Evolutionary conservation across 2,113 vertebrate genomes (phyloP), one percentile per base, ranked within the genome.

Genomic region (Actenoides hombroni): DNA sequence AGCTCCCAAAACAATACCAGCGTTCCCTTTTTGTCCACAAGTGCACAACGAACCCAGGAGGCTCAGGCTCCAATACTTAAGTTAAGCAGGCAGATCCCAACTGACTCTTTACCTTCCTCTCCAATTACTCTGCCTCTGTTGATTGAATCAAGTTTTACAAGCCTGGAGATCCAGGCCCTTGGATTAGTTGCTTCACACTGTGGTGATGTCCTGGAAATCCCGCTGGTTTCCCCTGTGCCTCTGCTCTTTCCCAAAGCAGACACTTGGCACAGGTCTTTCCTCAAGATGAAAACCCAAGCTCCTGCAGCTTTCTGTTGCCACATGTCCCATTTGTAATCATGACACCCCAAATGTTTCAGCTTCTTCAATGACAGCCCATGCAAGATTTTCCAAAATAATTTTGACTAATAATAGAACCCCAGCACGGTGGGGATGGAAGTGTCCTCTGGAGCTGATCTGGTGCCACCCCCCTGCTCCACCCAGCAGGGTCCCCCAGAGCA

Each of bases 261-360:
- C 8, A 10, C 9, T 12, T 31, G 28, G 35, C 49, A 16, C 1
- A 1, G n/a, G 29, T 5, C 71, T 21, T 9, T 10, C 8, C n/a
- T 28, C 53, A 20, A 28, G 35, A 67, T 3, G 8, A 76, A 68
- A 59, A 23, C 61, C 28, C 64, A 19, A 13, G 24, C 8, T 56
- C 16, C 82, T 51, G 35, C 24, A 60, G 9, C 9, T 35, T 73
- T 37, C 13, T 18, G 5, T 25, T 70, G 40, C 78, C 42, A 75
- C 39, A 31, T 0, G 0, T 28, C 63, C 48, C 16, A 0, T 23
- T 64, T 44, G 56, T 24, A 42, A 51, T 64, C 6, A 16, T 1
- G 11, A 79, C 5, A 59, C 10, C 49, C 20, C 15, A 24, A 59
- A 28, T 26, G 10, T 51, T 5, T 10, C 86, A 85, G 29, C 48